Conservation (phyloP, 2,113 vertebrate species). For the Channa maculata region DNA sequence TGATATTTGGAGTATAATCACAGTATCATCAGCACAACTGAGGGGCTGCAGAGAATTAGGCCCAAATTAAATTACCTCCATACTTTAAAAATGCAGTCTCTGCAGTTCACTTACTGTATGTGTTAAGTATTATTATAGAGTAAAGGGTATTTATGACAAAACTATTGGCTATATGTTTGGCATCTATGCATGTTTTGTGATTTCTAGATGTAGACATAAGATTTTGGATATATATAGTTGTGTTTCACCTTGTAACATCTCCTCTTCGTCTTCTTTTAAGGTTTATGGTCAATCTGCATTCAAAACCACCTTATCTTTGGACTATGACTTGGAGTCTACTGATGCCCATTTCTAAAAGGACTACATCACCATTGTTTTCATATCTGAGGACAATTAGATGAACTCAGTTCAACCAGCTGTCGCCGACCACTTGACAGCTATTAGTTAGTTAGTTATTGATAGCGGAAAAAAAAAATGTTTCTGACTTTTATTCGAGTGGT, state of each 20-base stretch:
- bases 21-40: no score
- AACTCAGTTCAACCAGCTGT: neutral
- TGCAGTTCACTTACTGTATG: neutral
- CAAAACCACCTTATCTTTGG: neutral
- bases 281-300: conserved; percentile 22
- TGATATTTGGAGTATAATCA: no score
- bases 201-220: neutral
- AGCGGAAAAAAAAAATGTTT: neutral
- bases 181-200: neutral
- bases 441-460: neutral
- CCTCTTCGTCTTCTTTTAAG: conserved; percentile 43
- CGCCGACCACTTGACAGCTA: neutral
- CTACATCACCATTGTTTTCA: neutral
- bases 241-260: neutral
- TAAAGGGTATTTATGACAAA: neutral
- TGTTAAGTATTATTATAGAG: neutral
- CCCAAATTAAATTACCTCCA: no score
- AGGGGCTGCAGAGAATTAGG: no score
- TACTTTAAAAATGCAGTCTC: no score
- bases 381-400: neutral
- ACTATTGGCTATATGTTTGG: neutral
- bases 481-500: neutral
- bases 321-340: conserved; percentile 11
- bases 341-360: conserved; percentile 5
- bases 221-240: neutral